Conservation (phyloP, 2,888 invertebrate species). For the Drosophila maculinotata region DNA sequence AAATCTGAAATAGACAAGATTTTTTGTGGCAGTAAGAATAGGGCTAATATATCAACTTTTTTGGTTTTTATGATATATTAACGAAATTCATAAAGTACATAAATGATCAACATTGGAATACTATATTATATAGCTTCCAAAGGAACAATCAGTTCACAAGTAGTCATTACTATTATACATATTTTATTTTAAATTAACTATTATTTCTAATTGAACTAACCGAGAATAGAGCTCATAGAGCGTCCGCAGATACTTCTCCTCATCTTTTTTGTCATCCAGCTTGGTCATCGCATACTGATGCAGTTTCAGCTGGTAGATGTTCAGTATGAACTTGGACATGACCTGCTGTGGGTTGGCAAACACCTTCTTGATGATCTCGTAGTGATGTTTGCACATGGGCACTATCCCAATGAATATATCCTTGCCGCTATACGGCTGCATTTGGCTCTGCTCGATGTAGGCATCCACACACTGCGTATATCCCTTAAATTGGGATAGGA, state of each 20-base stretch:
- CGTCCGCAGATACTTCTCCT: conserved; percentile 94
- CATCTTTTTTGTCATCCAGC: conserved; percentile 92
- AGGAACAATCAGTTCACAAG: too few species aligned
- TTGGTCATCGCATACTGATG: conserved; percentile 94
- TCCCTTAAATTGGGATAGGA: conserved; percentile 97
- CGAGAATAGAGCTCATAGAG: conserved; percentile 95
- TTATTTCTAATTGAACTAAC: conserved; percentile 85
- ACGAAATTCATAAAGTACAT: too few species aligned
- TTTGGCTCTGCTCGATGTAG: conserved; percentile 98
- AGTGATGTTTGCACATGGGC: conserved; percentile 94
- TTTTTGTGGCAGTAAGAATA: too few species aligned
- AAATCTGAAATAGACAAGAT: too few species aligned
- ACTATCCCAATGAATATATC: conserved; percentile 96
- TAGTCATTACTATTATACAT: too few species aligned
- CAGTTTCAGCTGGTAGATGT: conserved; percentile 96
- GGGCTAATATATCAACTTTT: too few species aligned
- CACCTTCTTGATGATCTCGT: conserved; percentile 93
- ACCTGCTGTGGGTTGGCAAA: conserved; percentile 98
- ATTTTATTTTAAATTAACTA: too few species aligned
- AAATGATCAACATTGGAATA: too few species aligned
- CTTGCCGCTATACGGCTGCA: conserved; percentile 93
- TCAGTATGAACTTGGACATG: conserved; percentile 98
- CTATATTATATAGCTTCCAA: too few species aligned
- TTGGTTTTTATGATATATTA: too few species aligned
- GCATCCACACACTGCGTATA: conserved; percentile 98